phyloP scores from a whole-genome alignment of 2,888 invertebrate species.

The Trichopria drosophilae region DNA sequence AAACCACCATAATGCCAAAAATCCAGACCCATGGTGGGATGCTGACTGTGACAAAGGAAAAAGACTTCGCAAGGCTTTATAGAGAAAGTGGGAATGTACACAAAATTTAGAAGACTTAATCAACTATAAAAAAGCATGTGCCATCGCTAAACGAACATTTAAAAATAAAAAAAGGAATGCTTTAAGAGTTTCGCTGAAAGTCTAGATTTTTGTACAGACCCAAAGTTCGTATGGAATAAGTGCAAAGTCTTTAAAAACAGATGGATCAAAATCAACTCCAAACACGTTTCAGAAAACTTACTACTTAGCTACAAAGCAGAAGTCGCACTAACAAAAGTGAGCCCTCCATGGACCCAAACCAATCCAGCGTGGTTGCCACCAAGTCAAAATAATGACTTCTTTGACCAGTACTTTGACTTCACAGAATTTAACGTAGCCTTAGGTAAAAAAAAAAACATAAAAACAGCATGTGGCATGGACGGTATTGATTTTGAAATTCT shows the following conservation, averaged over 20 bases:
- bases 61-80: conserved; percentile 1
- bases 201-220: background rate
- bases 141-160: conserved; percentile 3
- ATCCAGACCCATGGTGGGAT: conserved; percentile 22
- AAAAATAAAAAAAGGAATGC: conserved; percentile 6
- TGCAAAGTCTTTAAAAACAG: conserved; percentile 1
- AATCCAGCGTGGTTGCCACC: background rate
- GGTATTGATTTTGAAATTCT: too few relatives aligned
- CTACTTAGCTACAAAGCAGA: background rate
- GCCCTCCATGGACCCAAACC: background rate
- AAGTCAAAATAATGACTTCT: background rate
- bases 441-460: background rate
- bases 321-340: background rate
- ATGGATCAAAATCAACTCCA: too few relatives aligned
- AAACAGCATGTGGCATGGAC: background rate
- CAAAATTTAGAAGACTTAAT: background rate
- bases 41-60: conserved; percentile 10
- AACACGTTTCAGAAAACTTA: background rate
- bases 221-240: conserved; percentile 2
- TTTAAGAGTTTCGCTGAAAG: conserved; percentile 11
- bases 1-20: too few relatives aligned
- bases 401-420: background rate
- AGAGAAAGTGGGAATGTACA: conserved; percentile 5
- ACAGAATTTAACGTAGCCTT: conserved; percentile 1
- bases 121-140: conserved; percentile 7